Conservation (phyloP, 2,113 vertebrate species). For the Columba janthina region DNA sequence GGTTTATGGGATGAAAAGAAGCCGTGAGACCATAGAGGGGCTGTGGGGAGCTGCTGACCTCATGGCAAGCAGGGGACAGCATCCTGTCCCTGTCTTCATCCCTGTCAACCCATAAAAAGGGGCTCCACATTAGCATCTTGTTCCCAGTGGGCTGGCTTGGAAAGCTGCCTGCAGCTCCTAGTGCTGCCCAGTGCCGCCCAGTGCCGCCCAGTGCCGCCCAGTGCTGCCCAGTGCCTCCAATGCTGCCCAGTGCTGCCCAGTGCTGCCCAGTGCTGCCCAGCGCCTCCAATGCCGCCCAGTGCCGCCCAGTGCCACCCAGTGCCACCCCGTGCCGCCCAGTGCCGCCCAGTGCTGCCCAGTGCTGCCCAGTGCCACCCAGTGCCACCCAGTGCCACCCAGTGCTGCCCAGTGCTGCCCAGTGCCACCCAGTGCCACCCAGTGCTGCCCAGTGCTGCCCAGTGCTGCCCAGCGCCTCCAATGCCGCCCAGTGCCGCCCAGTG, state of each 20-base stretch:
- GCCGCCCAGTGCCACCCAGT: background rate
- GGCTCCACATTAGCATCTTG: background rate
- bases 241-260: no score
- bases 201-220: no score
- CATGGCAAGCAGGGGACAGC: background rate
- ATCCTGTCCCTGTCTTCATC: background rate
- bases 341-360: background rate
- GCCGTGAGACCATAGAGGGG: accelerated
- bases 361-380: background rate
- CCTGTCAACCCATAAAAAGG: background rate
- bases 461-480: no score
- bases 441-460: background rate
- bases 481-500: no score
- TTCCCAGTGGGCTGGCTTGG: background rate
- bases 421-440: no score
- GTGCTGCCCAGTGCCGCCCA: background rate
- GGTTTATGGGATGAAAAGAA: background rate
- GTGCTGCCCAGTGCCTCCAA: no score
- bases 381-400: background rate
- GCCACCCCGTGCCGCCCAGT: no score
- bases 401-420: background rate
- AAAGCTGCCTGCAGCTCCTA: background rate
- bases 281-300: background rate
- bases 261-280: background rate
- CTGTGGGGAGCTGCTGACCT: background rate